Conservation (phyloP, 2,113 vertebrate genomes). For the Picathartes gymnocephalus region DNA sequence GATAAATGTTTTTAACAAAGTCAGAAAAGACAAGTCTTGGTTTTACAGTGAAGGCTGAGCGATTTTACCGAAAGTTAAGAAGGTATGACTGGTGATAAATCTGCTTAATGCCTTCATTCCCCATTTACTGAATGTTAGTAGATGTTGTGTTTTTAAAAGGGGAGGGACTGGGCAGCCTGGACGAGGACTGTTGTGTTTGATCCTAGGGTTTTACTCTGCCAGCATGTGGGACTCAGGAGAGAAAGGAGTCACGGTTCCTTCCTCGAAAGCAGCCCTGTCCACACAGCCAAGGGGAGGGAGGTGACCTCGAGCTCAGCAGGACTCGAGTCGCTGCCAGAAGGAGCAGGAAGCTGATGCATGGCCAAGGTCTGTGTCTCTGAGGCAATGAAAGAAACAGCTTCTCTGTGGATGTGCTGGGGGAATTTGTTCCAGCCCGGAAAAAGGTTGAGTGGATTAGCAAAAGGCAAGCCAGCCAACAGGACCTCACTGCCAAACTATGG, state of each 20-base stretch:
- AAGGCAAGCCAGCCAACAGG: not conserved
- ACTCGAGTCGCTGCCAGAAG: not conserved
- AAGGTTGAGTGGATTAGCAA: fast-evolving
- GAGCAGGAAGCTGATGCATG: not conserved
- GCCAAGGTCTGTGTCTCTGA: not conserved
- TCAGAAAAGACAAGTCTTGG: not conserved
- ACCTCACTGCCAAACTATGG: not conserved
- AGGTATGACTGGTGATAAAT: not conserved
- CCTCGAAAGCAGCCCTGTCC: not conserved
- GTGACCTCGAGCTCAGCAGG: not conserved
- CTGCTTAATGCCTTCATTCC: not conserved
- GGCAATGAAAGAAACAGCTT: not conserved
- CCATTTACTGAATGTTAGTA: not conserved
- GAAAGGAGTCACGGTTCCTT: fast-evolving
- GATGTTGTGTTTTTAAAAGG: not conserved
- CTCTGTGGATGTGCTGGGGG: not conserved
- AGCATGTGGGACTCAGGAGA: fast-evolving
- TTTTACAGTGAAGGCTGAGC: not conserved
- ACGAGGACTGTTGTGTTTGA: not conserved
- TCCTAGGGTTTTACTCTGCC: not conserved
- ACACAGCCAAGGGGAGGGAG: not conserved
- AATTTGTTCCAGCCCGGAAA: not conserved
- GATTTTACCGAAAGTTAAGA: not conserved
- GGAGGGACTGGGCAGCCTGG: not conserved
- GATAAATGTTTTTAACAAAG: not conserved